Evolutionary conservation across 2,113 vertebrate species (phyloP).

Genomic region (Nestor notabilis): DNA sequence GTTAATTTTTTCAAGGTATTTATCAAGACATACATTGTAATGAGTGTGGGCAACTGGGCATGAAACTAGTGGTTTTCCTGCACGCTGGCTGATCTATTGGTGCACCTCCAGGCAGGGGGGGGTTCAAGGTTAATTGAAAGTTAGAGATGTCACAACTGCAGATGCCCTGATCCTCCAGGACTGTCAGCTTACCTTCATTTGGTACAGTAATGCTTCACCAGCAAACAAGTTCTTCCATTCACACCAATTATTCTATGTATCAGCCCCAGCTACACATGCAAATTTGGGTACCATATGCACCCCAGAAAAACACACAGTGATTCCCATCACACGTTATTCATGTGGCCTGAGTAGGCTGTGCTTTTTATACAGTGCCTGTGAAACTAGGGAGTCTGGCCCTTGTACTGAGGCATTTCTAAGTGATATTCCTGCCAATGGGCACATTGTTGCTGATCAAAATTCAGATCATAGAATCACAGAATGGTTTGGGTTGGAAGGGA

Average conservation of each 20-base stretch:
- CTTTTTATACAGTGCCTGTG: not conserved
- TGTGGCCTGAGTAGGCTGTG: fast-evolving
- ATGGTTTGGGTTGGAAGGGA: not conserved
- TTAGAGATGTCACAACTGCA: not conserved
- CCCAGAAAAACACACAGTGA: not conserved
- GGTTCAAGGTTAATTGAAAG: not conserved
- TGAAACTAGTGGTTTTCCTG: not conserved
- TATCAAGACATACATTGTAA: not conserved
- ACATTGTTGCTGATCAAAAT: not conserved
- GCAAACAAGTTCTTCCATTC: not conserved
- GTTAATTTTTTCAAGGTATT: not conserved
- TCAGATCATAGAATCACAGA: not conserved
- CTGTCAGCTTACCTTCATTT: not conserved
- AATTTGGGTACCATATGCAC: not conserved
- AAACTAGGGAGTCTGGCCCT: not conserved
- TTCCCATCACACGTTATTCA: not conserved
- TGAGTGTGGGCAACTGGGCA: not conserved
- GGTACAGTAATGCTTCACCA: not conserved
- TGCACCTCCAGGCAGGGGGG: not conserved
- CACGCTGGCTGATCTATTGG: not conserved
- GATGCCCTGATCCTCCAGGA: not conserved
- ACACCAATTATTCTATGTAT: not conserved
- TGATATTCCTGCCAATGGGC: not conserved
- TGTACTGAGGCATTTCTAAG: not conserved
- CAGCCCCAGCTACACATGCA: not conserved